A percentile compares a stretch with the other conserved stretches of the same genome.
These are phyloP conservation scores for Myoxocephalus aenaeus DNA, from an alignment of 2,797 vertebrate genomes.

Conservation along the genomic window DNA sequence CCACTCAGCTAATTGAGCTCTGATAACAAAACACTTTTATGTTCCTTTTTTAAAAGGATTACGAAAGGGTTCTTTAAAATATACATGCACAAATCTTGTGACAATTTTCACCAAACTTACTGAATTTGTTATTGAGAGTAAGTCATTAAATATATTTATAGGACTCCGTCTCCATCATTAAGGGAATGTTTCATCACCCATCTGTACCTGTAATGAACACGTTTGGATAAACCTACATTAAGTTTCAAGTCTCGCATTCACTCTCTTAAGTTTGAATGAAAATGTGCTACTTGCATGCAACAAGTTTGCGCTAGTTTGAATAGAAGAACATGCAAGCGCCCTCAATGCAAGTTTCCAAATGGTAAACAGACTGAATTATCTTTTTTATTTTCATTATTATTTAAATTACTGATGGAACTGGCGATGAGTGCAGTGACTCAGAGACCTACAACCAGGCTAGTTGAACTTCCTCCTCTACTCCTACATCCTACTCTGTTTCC, in stretches of 20 bases:
- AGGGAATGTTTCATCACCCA: background rate
- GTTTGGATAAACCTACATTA: background rate
- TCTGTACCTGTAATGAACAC: background rate
- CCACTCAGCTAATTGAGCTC: conserved; percentile 5
- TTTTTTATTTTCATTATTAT: background rate
- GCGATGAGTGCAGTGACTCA: background rate
- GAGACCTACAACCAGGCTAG: background rate
- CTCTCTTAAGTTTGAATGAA: background rate
- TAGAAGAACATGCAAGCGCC: background rate
- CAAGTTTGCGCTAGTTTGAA: background rate
- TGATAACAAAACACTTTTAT: background rate
- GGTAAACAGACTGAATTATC: background rate
- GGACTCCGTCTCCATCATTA: background rate
- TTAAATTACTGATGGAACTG: background rate
- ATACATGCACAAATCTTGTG: background rate
- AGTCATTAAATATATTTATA: background rate
- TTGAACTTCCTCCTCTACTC: background rate
- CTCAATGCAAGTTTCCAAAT: background rate
- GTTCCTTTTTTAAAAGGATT: background rate
- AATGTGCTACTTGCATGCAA: background rate
- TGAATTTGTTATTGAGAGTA: background rate
- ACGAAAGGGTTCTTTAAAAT: background rate
- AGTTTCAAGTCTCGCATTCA: background rate
- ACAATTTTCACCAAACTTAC: background rate
- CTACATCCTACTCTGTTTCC: conserved; percentile 26